Base-by-base conservation (phyloP, 2,888 invertebrate genomes). In the Tipula lateralis region DNA sequence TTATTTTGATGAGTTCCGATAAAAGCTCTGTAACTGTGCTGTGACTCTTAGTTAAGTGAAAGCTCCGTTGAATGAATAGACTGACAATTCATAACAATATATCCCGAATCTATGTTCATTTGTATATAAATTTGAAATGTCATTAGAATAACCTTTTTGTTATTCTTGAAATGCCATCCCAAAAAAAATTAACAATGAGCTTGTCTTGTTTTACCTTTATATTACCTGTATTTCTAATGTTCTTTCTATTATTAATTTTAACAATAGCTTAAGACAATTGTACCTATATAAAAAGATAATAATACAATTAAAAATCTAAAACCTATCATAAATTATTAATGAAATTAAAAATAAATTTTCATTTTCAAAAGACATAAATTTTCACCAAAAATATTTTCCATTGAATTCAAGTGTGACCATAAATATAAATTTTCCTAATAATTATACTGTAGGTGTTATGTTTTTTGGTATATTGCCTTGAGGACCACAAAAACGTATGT, bases 291-390 rank as follows among this genome's bases (percentile, higher is more conserved):
- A 24, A 66, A 66, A 2, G 9, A 24, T 24, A 12, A 66, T 66
- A 66, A 66, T 66, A 66, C 66, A 66, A 66, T 66, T 66, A 66
- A 66, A 66, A 24, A 66, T 66, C 1, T 24, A 66, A 66, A 66
- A 66, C n/a, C 66, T 13, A 13, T 39, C 39, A 39, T 39, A 39
- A 66, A 66, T 66, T 66, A 66, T 66, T 66, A 66, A 66, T 66
- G 19, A 66, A 66, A 66, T 66, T 66, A 24, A 24, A 66, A 19
- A 66, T 50, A 50, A 50, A 50, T 50, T 66, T 66, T 24, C 66
- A 66, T 66, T 66, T 66, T 66, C 24, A 66, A 66, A 66, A 66
- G 66, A 66, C 24, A 24, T 66, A 66, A 66, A 66, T 66, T 66
- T 24, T 66, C 9, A 24, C 9, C 24, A 12, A 66, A 66, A 66